Base-by-base conservation (phyloP, 2,113 vertebrate species). In the Pterophyllum scalare region DNA sequence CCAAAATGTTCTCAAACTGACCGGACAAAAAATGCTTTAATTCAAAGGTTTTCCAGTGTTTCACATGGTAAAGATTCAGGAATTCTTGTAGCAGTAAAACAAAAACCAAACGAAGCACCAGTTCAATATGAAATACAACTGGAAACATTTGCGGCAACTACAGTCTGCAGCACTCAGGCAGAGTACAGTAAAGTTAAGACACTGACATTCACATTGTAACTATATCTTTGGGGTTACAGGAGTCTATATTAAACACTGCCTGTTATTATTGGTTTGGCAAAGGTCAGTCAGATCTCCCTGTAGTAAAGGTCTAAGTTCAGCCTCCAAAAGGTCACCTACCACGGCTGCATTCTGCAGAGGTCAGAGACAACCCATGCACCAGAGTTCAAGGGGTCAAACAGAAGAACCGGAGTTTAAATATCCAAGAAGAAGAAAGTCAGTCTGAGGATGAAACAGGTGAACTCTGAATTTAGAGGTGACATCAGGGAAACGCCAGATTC, bases 281-380 rank as follows among this genome's bases (percentile, higher is more conserved):
- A 96, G 94, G 94, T 94, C 93, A 95, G 83, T 79, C 46, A 54
- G 46, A 46, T 80, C 78, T 70, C 14, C 13, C 84, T 54, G 84
- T 62, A 87, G 84, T 85, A 95, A 96, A 96, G 94, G 95, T 95
- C 91, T 31, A 85, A 94, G 95, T 95, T 95, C 94, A 94, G 59
- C 77, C 46, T 65, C 24, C 75, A 78, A 94, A 95, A 96, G 94
- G 95, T 94, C 89, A 31, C 70, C 38, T 10, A 57, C 43, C 60
- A 87, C 49, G 79, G 72, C 81, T 26, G 77, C 92, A 95, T 96
- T 94, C 94, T 91, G 77, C 65, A 86, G 78, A 87, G 92, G 91
- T 91, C 90, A 85, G 17, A 74, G 24, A 70, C 89, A 86, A 87
- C 88, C 90, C 84, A 35, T 2, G 57, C 57, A 62, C 24, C 31